Evolutionary conservation across 2,888 invertebrate species (phyloP), one percentile per base, ranked within the genome.

Genomic region (Drosophila percnosoma): DNA sequence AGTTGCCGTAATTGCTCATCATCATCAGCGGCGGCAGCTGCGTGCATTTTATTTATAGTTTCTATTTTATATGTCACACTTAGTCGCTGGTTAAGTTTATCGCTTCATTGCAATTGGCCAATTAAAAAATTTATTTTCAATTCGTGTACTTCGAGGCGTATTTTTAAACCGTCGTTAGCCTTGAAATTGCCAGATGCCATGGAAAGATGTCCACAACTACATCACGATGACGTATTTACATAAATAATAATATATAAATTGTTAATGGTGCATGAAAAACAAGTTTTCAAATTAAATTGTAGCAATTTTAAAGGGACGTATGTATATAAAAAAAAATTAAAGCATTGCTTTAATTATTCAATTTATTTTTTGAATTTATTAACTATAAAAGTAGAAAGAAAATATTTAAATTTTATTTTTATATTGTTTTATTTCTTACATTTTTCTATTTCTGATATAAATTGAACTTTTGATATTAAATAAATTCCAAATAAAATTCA

Each of bases 1-100:
- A 82, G 69, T 68, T 58, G 62, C 72, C 70, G 73, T 87, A 87
- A 89, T 83, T 84, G 89, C 84, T 80, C 89, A 83, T 83, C 73
- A 76, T 73, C 67, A 69, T 68, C 66, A 70, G 48, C 59, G 48
- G 31, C 67, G 52, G 52, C 69, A 52, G 57, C 81, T 24, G 49
- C 65, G 54, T 71, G 63, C 66, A 74, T 58, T 74, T 84, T 67
- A 70, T 77, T 74, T 77, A 48, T 81, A 73, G 81, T 65, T 72
- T 62, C 61, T 36, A 45, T 78, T 68, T 54, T 58, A 78, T 57
- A 34, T 72, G 31, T 53, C 53, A 62, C 68, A 68, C 78, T 81
- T 63, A 64, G 59, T 60, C 61, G 52, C 40, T 80, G 74, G 53
- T 58, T 62, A 58, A 61, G 66, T 83, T 71, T 66, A 87, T 52